These are phyloP conservation scores for Salticus scenicus DNA, from an alignment of 2,888 invertebrate species.

Conservation along the genomic window DNA sequence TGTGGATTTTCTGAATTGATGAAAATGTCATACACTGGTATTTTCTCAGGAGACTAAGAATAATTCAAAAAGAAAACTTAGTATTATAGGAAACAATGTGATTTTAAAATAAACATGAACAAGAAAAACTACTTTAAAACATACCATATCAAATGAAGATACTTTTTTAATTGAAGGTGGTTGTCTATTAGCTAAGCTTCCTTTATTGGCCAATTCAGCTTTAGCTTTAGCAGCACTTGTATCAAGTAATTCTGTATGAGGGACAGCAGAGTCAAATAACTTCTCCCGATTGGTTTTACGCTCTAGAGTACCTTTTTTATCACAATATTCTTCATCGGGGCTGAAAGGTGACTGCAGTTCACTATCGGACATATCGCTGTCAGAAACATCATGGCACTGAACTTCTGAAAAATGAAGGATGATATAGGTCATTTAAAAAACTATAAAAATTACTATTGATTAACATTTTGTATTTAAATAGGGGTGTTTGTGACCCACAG, in stretches of 20 bases:
- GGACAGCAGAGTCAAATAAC: conserved; percentile 75
- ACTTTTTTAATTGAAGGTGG: conserved; percentile 76
- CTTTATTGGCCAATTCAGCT: conserved; percentile 86
- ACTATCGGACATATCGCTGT: conserved; percentile 89
- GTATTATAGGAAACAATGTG: neutral
- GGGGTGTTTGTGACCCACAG: too few relatives aligned
- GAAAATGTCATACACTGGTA: conserved; percentile 58
- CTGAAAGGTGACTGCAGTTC: conserved; percentile 78
- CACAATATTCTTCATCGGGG: conserved; percentile 78
- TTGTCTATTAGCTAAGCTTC: conserved; percentile 83
- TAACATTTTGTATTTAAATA: too few relatives aligned
- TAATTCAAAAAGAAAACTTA: neutral
- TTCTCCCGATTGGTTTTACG: conserved; percentile 77
- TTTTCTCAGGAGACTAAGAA: conserved; percentile 47
- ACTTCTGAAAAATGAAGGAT: conserved; percentile 39
- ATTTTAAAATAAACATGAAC: neutral
- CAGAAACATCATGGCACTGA: conserved; percentile 82
- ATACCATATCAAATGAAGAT: conserved; percentile 74
- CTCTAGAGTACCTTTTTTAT: conserved; percentile 84
- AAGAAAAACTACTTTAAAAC: conserved; percentile 74
- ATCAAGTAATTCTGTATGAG: conserved; percentile 90
- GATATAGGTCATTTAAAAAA: too few relatives aligned
- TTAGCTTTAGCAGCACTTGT: conserved; percentile 88
- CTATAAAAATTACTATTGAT: too few relatives aligned
- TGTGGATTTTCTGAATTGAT: conserved; percentile 36